phyloP scores from a whole-genome alignment of 1,140 invertebrate species.

The Planococcus citri region DNA sequence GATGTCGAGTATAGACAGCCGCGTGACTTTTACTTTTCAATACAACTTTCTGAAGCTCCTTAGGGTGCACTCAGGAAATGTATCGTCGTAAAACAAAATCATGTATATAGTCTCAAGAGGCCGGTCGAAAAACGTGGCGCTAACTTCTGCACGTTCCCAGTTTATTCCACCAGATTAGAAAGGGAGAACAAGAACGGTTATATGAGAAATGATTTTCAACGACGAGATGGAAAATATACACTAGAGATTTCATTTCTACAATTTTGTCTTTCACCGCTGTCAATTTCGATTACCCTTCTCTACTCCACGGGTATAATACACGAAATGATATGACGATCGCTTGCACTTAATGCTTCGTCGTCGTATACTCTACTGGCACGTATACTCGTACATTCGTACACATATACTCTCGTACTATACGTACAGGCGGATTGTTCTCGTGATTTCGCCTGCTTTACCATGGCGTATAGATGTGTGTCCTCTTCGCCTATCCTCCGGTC shows the following conservation, averaged over 20 bases:
- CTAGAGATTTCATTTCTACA: constrained; percentile 19
- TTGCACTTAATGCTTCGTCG: constrained; percentile 5
- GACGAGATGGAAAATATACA: constrained; percentile 20
- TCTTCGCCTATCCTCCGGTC: no score
- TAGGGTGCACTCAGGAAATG: constrained; percentile 17
- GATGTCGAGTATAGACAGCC: constrained; percentile 3
- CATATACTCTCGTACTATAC: neutral
- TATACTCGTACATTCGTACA: no score
- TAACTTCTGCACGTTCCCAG: constrained; percentile 5
- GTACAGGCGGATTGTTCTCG: neutral
- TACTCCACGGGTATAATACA: constrained; percentile 14
- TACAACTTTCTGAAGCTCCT: constrained; percentile 6
- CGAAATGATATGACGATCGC: constrained; percentile 1
- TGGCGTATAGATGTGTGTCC: no score
- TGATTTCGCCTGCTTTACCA: neutral
- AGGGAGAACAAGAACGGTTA: constrained; percentile 14
- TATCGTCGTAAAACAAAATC: constrained; percentile 20
- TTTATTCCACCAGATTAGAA: constrained; percentile 16
- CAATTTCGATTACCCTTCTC: constrained; percentile 17
- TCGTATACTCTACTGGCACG: no score
- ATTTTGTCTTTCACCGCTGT: constrained; percentile 19
- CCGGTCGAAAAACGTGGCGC: constrained; percentile 15
- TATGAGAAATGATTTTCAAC: constrained; percentile 20
- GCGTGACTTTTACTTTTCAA: constrained; percentile 19
- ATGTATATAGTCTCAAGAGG: constrained; percentile 17